Conservation (phyloP, 2,797 vertebrate species). For the Halcyon leucocephala region DNA sequence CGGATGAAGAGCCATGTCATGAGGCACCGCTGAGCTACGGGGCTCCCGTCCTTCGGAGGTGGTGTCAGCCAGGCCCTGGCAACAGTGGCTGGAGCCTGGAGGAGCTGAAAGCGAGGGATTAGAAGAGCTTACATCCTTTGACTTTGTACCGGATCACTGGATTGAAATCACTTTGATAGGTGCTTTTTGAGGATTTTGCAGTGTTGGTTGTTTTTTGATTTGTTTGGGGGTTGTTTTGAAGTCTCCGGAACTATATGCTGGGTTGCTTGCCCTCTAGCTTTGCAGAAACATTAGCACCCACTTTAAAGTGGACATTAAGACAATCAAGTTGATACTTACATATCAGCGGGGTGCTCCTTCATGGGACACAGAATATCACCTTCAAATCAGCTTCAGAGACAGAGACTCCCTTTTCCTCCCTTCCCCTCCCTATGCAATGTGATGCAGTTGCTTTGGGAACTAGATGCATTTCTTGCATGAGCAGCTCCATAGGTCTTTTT, state of each 20-base stretch:
- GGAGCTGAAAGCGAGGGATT: constrained; percentile 85
- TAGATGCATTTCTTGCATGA: not conserved
- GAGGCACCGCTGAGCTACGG: constrained; percentile 45
- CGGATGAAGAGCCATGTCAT: constrained; percentile 69
- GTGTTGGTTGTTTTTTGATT: constrained; percentile 8
- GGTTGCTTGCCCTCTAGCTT: constrained; percentile 65
- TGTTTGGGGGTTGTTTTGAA: constrained; percentile 43
- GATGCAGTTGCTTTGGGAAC: not conserved
- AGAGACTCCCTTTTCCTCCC: not conserved
- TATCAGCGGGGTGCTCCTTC: not conserved
- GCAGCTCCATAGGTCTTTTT: not conserved
- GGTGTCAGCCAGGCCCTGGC: constrained; percentile 72
- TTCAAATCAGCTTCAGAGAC: not conserved
- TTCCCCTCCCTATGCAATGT: not conserved
- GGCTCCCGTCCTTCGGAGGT: constrained; percentile 59
- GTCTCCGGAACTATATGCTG: constrained; percentile 66
- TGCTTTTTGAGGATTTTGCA: constrained; percentile 74
- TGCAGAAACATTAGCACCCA: constrained; percentile 20
- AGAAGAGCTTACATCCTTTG: constrained; percentile 85
- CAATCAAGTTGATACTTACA: not conserved
- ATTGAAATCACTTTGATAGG: constrained; percentile 82
- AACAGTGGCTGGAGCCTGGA: constrained; percentile 79
- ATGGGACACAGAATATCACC: not conserved
- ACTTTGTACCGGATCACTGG: constrained; percentile 79
- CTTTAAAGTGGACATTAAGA: constrained; percentile 31